phyloP scores from a whole-genome alignment of 2,888 invertebrate species.

The Agrochola macilenta region DNA sequence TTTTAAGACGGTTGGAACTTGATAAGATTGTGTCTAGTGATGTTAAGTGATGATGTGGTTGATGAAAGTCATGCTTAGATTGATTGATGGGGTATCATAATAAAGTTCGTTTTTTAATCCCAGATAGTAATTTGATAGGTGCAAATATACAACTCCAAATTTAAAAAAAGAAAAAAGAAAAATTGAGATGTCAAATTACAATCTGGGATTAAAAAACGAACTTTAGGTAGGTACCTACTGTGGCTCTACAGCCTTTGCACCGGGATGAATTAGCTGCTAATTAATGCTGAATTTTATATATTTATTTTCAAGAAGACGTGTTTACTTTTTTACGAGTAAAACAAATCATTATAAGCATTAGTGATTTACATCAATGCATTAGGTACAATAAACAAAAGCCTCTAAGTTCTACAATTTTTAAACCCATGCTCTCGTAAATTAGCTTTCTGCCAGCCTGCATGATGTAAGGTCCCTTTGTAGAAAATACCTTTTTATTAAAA shows the following conservation, averaged over 20 bases:
- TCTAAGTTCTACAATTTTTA: not conserved
- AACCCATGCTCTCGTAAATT: not conserved
- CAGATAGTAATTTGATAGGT: too few species aligned
- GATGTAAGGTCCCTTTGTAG: not conserved
- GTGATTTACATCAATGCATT: not conserved
- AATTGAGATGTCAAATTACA: too few species aligned
- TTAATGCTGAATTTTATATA: not conserved
- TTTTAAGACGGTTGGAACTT: not conserved
- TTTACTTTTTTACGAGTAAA: not conserved
- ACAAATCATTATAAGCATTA: not conserved
- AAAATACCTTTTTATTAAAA: not conserved
- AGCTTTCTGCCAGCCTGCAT: not conserved
- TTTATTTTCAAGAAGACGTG: not conserved
- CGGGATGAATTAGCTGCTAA: not conserved
- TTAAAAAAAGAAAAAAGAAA: too few species aligned
- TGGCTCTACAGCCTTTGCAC: not conserved
- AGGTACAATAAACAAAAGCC: not conserved
- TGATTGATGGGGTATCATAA: not conserved
- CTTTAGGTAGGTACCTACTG: not conserved
- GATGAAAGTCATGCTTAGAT: not conserved
- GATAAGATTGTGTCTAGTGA: conserved; percentile 21
- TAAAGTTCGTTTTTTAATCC: too few species aligned
- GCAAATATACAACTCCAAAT: too few species aligned
- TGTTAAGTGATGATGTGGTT: not conserved
- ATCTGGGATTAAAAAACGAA: too few species aligned